Conservation (phyloP, 2,888 invertebrate species). For the Octonoba sinensis region DNA sequence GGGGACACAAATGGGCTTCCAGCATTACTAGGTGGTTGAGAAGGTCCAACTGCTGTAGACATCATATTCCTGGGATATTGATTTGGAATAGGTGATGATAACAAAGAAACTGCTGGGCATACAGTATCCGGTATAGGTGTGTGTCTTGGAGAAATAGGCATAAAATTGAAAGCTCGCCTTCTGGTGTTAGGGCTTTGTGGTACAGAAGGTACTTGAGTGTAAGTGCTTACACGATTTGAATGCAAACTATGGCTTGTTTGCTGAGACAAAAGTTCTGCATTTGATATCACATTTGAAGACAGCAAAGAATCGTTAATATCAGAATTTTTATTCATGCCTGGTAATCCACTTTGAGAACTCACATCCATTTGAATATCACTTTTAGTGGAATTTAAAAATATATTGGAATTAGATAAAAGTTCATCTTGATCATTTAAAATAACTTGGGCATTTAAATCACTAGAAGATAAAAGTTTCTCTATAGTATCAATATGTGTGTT, state of each 20-base stretch:
- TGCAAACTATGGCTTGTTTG: constrained; percentile 7
- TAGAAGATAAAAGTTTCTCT: constrained; percentile 35
- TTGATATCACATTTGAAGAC: constrained; percentile 11
- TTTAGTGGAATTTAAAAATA: constrained; percentile 45
- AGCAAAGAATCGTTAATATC: constrained; percentile 22
- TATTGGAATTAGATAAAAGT: constrained; percentile 31
- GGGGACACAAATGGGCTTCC: constrained; percentile 88
- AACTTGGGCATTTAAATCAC: constrained; percentile 15
- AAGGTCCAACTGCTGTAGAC: constrained; percentile 70
- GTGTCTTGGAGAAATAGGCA: constrained; percentile 83
- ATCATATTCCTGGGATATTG: constrained; percentile 54
- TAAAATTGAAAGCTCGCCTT: constrained; percentile 85
- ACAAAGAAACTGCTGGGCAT: constrained; percentile 2
- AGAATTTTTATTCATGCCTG: constrained; percentile 28
- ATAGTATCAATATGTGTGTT: constrained; percentile 18
- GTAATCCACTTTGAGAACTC: constrained; percentile 12
- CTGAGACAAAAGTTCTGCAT: constrained; percentile 8
- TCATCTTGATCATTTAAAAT: constrained; percentile 10
- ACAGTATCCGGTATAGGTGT: constrained; percentile 67
- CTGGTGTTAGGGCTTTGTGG: constrained; percentile 84
- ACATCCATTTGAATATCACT: constrained; percentile 28
- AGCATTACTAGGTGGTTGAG: constrained; percentile 78
- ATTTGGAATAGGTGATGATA: constrained; percentile 46
- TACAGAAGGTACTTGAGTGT: constrained; percentile 71
- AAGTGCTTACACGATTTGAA: constrained; percentile 34